Conservation (phyloP, 1,140 invertebrate genomes). For the Chironomus striatipennis region DNA sequence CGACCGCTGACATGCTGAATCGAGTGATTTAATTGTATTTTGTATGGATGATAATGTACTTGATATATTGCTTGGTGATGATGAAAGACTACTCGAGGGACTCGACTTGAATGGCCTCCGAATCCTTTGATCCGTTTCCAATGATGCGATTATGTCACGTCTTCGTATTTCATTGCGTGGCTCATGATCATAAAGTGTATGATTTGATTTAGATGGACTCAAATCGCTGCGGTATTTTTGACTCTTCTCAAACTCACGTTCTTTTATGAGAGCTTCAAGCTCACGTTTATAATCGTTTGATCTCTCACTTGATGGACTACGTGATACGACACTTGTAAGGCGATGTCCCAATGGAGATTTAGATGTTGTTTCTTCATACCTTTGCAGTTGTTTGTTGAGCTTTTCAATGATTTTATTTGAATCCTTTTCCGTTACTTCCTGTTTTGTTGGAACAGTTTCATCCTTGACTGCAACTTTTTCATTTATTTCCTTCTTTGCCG, state of each 20-base stretch:
- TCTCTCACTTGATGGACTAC: slow-evolving; percentile 5
- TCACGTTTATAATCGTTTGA: neutral
- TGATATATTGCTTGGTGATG: slow-evolving; percentile 37
- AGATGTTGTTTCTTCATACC: slow-evolving; percentile 12
- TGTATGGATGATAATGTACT: slow-evolving; percentile 38
- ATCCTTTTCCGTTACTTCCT: neutral
- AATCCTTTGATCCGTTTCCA: slow-evolving; percentile 34
- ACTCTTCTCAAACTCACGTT: neutral
- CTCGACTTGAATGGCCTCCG: neutral
- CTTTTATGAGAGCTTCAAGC: neutral
- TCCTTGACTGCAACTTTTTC: neutral
- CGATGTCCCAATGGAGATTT: neutral
- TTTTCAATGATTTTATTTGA: slow-evolving; percentile 11
- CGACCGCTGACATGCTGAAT: slow-evolving; percentile 33
- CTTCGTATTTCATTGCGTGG: neutral
- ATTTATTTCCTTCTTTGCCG: neutral
- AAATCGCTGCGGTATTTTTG: neutral
- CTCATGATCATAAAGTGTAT: neutral
- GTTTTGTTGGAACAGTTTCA: too few species aligned
- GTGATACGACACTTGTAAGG: neutral
- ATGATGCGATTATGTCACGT: slow-evolving; percentile 27
- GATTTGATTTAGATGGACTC: slow-evolving; percentile 15
- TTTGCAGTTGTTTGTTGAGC: neutral
- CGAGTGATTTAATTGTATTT: slow-evolving; percentile 39
- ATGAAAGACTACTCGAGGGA: slow-evolving; percentile 29